phyloP scores from a whole-genome alignment of 2,888 invertebrate genomes.

The Oscheius sp. region DNA sequence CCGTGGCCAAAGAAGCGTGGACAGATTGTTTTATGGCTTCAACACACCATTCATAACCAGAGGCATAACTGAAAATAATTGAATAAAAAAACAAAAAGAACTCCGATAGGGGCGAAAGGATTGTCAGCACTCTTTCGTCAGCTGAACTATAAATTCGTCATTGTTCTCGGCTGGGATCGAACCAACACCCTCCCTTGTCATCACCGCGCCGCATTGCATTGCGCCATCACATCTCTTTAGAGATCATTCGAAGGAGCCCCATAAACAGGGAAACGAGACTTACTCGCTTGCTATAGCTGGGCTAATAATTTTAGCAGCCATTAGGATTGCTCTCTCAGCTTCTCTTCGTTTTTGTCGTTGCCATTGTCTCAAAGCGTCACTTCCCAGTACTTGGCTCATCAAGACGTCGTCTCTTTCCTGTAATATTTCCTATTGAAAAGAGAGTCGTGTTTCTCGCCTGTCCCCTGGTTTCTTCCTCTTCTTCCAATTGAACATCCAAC shows the following conservation, averaged over 20 bases:
- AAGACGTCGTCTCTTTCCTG: constrained; percentile 62
- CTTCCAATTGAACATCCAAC: constrained; percentile 86
- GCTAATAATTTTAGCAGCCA: constrained; percentile 88
- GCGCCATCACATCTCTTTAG: background rate
- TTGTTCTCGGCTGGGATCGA: constrained; percentile 24
- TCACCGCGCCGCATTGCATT: constrained; percentile 1
- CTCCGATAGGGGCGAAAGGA: constrained; percentile 36
- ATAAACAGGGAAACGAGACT: constrained; percentile 9
- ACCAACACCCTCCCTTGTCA: background rate
- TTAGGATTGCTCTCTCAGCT: constrained; percentile 86
- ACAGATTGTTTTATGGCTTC: constrained; percentile 90
- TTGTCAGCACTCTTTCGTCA: constrained; percentile 31
- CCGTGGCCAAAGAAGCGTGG: constrained; percentile 85
- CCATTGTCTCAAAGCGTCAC: constrained; percentile 83
- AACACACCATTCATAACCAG: constrained; percentile 81
- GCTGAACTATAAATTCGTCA: constrained; percentile 32
- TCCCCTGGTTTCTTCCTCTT: constrained; percentile 79
- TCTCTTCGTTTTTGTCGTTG: constrained; percentile 80
- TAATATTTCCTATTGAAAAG: background rate
- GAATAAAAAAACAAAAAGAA: constrained; percentile 23
- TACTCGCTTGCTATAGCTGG: constrained; percentile 81
- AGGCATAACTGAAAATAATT: constrained; percentile 32
- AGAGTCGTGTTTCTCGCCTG: background rate
- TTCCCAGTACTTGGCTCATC: constrained; percentile 80
- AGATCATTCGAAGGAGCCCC: background rate